Conservation (phyloP, 2,113 vertebrate species). For the Blennius ocellaris region DNA sequence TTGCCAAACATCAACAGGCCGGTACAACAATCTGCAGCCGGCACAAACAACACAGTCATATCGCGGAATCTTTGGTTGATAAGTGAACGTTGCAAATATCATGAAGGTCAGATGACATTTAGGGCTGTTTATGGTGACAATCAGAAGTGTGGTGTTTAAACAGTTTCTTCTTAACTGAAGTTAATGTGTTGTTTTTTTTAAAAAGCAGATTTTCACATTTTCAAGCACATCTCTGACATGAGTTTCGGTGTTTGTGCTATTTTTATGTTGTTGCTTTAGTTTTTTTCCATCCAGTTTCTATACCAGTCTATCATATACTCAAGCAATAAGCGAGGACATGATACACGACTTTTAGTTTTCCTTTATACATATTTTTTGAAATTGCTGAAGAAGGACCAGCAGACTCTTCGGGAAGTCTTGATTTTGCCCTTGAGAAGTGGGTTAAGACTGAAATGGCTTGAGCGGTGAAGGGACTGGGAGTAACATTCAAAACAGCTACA, state of each 20-base stretch:
- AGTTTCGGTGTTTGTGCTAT: background rate
- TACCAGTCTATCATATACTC: too few species aligned
- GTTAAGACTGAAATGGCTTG: background rate
- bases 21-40: too few species aligned
- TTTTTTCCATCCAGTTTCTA: too few species aligned
- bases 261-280: background rate
- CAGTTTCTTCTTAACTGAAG: background rate
- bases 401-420: background rate
- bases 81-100: background rate
- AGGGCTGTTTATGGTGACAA: background rate
- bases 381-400: too few species aligned
- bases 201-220: background rate
- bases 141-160: background rate
- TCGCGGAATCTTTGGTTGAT: too few species aligned
- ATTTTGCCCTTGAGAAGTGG: background rate
- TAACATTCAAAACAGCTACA: background rate
- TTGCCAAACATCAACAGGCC: too few species aligned
- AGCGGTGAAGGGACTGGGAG: conserved; percentile 1
- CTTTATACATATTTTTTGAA: too few species aligned
- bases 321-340: too few species aligned
- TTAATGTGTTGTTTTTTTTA: background rate
- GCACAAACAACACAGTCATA: too few species aligned
- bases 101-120: background rate
- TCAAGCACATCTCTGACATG: background rate
- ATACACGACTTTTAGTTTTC: too few species aligned